These are phyloP conservation scores for Sitophilus oryzae DNA, from an alignment of 1,140 invertebrate genomes.

Conservation along the genomic window DNA sequence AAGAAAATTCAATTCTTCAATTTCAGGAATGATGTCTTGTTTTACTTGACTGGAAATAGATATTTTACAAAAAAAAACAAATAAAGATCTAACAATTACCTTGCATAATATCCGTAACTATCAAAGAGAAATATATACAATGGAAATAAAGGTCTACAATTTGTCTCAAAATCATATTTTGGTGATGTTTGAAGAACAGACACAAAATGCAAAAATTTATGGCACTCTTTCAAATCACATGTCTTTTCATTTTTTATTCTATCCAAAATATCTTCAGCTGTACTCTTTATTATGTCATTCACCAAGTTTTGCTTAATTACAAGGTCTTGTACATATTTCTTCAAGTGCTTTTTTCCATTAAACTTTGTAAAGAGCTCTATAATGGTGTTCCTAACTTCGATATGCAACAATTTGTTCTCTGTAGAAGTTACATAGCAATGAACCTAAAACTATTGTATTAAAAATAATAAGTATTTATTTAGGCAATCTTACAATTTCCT, in stretches of 20 bases:
- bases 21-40: slow-evolving; percentile 18
- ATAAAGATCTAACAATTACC: slow-evolving; percentile 14
- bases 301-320: slow-evolving; percentile 18
- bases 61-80: slow-evolving; percentile 2
- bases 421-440: slow-evolving; percentile 16
- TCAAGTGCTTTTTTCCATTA: slow-evolving; percentile 24
- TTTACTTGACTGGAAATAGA: slow-evolving; percentile 18
- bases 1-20: slow-evolving; percentile 19
- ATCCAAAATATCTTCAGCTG: slow-evolving; percentile 25
- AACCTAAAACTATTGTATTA: slow-evolving; percentile 18
- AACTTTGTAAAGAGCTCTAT: slow-evolving; percentile 25
- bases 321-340: slow-evolving; percentile 28
- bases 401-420: slow-evolving; percentile 10
- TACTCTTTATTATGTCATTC: slow-evolving; percentile 17
- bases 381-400: slow-evolving; percentile 14
- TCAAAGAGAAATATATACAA: slow-evolving; percentile 23
- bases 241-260: slow-evolving; percentile 43
- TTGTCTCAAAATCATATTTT: slow-evolving; percentile 16
- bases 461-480: not conserved
- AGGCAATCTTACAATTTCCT: slow-evolving; percentile 23
- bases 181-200: slow-evolving; percentile 20
- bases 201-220: slow-evolving; percentile 26
- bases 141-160: slow-evolving; percentile 21
- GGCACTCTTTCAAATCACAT: slow-evolving; percentile 24
- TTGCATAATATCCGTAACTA: slow-evolving; percentile 20